phyloP scores from a whole-genome alignment of 2,113 vertebrate species.

The Microcebus tavaratra region DNA sequence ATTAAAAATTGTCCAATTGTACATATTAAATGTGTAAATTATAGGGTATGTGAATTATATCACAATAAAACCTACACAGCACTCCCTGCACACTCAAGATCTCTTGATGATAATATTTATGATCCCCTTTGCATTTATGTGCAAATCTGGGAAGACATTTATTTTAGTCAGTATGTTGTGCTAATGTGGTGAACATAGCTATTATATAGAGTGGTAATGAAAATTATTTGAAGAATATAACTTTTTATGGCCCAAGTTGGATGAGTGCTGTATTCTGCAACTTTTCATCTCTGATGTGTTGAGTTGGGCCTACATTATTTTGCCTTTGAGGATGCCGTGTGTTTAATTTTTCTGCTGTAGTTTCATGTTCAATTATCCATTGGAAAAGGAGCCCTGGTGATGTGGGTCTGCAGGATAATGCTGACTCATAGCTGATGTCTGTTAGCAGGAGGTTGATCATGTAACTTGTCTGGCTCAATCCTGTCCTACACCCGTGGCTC shows the following conservation, averaged over 20 bases:
- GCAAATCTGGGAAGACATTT: neutral
- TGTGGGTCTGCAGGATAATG: neutral
- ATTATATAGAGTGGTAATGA: neutral
- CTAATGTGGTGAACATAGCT: neutral
- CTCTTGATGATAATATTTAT: neutral
- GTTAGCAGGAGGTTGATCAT: neutral
- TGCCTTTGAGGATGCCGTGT: neutral
- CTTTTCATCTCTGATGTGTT: neutral
- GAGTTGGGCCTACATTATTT: neutral
- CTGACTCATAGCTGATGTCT: neutral
- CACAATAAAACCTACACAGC: neutral
- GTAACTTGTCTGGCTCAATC: accelerated
- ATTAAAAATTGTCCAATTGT: neutral
- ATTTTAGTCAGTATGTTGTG: neutral
- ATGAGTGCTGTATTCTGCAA: neutral
- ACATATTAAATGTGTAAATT: neutral
- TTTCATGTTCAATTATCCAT: neutral
- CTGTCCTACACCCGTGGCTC: neutral
- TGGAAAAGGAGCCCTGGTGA: neutral
- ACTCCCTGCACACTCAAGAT: neutral
- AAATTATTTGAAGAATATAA: neutral
- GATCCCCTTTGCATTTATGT: neutral
- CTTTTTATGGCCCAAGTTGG: neutral
- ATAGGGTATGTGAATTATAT: neutral
- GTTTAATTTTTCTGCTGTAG: neutral